Conservation (phyloP, 2,113 vertebrate genomes). For the Dryoscopus gambensis region DNA sequence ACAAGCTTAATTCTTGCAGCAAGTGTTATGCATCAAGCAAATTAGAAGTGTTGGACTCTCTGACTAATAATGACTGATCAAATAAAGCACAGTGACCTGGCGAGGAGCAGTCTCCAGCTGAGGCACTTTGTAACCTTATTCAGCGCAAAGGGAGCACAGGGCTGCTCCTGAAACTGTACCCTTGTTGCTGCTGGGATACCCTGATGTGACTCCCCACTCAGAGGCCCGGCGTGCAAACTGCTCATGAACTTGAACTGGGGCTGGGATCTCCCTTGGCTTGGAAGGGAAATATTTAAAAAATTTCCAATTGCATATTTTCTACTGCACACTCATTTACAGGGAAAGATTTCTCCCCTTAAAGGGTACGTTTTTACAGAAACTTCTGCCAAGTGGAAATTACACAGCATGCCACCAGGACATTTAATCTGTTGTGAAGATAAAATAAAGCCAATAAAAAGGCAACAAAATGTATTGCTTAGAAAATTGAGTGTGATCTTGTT, state of each 20-base stretch:
- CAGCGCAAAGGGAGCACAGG: not conserved
- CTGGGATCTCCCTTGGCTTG: not conserved
- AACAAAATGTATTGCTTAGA: not conserved
- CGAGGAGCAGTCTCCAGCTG: rapidly evolving
- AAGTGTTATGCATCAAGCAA: not conserved
- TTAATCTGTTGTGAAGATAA: not conserved
- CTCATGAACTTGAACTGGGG: not conserved
- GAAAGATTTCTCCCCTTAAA: not conserved
- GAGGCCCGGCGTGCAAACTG: not conserved
- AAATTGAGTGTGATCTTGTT: not conserved
- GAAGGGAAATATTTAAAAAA: not conserved
- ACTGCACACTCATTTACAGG: not conserved
- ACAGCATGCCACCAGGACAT: not conserved
- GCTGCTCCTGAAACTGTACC: not conserved
- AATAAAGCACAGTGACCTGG: not conserved
- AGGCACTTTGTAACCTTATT: not conserved
- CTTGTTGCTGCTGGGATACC: not conserved
- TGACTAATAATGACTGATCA: not conserved
- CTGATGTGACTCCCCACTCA: rapidly evolving
- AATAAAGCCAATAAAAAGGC: not conserved
- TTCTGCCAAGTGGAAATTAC: not conserved
- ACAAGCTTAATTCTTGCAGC: not conserved
- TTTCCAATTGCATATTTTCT: not conserved
- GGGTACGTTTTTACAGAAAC: rapidly evolving
- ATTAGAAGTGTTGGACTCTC: not conserved